Conservation (phyloP, 2,113 vertebrate genomes). For the Aptenodytes forsteri region DNA sequence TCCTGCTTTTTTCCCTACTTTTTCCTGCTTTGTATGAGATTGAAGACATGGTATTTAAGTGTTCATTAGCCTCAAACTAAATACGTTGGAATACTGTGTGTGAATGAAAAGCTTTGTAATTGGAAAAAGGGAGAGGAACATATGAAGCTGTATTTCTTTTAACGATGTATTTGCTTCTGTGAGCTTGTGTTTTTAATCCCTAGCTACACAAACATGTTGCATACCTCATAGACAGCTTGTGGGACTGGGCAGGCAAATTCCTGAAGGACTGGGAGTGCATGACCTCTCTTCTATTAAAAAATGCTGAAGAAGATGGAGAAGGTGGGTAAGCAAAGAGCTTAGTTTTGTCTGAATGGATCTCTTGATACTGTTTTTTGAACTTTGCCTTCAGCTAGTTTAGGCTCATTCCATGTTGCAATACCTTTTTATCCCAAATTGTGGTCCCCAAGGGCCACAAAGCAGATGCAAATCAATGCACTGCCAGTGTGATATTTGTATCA, state of each 20-base stretch:
- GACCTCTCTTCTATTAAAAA: conserved; percentile 80
- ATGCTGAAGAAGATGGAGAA: conserved; percentile 45
- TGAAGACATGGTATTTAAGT: not conserved
- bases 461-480: not conserved
- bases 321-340: conserved; percentile 61
- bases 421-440: not conserved
- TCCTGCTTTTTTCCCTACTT: not conserved
- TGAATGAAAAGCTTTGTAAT: not conserved
- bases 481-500: not conserved
- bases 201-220: conserved; percentile 88
- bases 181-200: conserved; percentile 12
- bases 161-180: not conserved
- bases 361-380: not conserved
- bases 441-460: not conserved
- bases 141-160: not conserved
- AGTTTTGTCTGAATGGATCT: not conserved
- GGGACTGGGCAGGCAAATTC: conserved; percentile 85
- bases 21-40: not conserved
- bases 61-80: not conserved
- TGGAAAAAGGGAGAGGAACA: not conserved
- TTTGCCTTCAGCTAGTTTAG: not conserved
- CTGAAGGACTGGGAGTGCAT: conserved; percentile 89
- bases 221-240: conserved; percentile 91
- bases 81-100: not conserved
- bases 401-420: not conserved